Evolutionary conservation across 2,888 invertebrate species (phyloP), one percentile per base, ranked within the genome.

Genomic region (Tanytarsus gracilentus): DNA sequence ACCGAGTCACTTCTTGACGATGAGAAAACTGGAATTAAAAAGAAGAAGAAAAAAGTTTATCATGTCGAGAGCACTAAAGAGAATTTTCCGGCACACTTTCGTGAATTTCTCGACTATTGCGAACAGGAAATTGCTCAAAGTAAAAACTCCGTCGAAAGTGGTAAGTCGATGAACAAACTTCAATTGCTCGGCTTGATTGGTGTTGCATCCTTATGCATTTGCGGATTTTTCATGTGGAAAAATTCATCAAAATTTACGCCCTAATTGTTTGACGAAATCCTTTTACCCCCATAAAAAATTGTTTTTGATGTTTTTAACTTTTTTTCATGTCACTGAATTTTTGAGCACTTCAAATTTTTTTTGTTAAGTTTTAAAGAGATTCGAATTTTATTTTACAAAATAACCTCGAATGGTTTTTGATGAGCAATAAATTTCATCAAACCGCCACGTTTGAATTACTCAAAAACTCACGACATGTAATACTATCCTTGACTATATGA

Each of bases 41-140:
- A 50, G 29, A 16, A 6, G 16, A 50, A 50, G 14, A 50, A 27
- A 27, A 26, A 27, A 27, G 11, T 29, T 27, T 27, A 18, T 25
- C 26, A 50, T 16, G 25, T 18, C 48, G 23, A 48, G n/a, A 50
- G n/a, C 14, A n/a, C n/a, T n/a, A 18, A 44, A 44, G 33, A 77
- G 61, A 79, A 79, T 63, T 76, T 89, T 63, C 90, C 90, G 4
- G 83, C 78, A 67, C 90, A 90, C 72, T 77, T 90, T 68, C 83
- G 83, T 68, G 89, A 90, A 68, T 88, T 89, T 69, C 82, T 88
- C 66, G 80, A 78, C 68, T 81, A 83, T 66, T 78, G 80, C 39
- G 72, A 74, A 30, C 75, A 74, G 64, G 76, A 77, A 65, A 75
- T 66, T 49, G 66, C 66, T 25, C 62, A 61, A 5, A 44, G 53